Percentiles rank a stretch among this genome's conserved stretches.
These are phyloP conservation scores for Brachionus plicatilis DNA, from an alignment of 1,140 invertebrate genomes.

Conservation along the genomic window DNA sequence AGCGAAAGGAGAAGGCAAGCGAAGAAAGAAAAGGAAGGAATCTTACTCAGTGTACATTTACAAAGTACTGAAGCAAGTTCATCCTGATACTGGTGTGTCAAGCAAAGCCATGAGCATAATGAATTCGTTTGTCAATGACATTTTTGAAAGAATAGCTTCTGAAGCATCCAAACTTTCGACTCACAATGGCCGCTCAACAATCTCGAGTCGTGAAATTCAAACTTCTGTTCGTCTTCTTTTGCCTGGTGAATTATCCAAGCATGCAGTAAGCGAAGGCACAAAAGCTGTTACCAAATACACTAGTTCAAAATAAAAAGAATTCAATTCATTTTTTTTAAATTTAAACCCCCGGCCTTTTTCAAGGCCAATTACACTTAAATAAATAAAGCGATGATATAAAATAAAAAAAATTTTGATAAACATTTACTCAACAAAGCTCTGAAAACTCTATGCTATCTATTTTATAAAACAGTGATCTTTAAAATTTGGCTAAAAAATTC, in stretches of 20 bases:
- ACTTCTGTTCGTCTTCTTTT: conserved; percentile 62
- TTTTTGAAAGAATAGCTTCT: conserved; percentile 56
- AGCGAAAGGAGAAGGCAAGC: too few relatives aligned
- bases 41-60: too few relatives aligned
- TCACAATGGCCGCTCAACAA: conserved; percentile 55
- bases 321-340: not conserved
- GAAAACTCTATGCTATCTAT: too few relatives aligned
- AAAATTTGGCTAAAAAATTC: too few relatives aligned
- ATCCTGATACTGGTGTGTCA: conserved; percentile 65
- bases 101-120: conserved; percentile 53
- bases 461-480: too few relatives aligned
- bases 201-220: conserved; percentile 63
- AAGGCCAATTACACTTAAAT: not conserved
- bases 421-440: too few relatives aligned
- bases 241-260: conserved; percentile 63
- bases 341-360: conserved; percentile 2
- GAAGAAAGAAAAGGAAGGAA: too few relatives aligned
- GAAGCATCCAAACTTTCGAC: conserved; percentile 50
- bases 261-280: conserved; percentile 61
- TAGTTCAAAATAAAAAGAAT: conserved; percentile 57
- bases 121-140: conserved; percentile 56
- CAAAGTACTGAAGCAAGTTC: conserved; percentile 43
- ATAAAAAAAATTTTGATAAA: too few relatives aligned
- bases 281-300: conserved; percentile 62
- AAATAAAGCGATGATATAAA: not conserved